Conservation (phyloP, 2,797 vertebrate species). For the Ateles fusciceps region DNA sequence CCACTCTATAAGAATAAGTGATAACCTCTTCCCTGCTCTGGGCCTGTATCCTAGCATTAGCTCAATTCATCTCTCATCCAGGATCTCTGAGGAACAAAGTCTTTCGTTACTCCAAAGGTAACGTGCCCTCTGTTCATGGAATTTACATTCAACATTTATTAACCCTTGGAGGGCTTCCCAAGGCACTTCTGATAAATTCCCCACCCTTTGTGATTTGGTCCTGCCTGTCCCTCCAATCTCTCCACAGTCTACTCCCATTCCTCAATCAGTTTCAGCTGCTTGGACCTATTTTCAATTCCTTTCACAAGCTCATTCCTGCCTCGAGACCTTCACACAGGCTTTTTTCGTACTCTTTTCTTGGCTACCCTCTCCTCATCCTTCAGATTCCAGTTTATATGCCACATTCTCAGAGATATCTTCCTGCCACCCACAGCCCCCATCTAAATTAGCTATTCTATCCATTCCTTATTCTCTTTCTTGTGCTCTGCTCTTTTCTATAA, state of each 20-base stretch:
- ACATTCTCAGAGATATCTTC: neutral
- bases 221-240: neutral
- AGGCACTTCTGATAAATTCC: neutral
- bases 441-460: neutral
- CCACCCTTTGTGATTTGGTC: neutral
- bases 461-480: neutral
- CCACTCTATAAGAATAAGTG: neutral
- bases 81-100: constrained; percentile 7
- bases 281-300: neutral
- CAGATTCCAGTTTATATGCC: neutral
- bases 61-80: constrained; percentile 47
- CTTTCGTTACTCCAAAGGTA: constrained; percentile 17
- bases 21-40: neutral
- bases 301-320: neutral
- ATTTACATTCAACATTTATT: neutral
- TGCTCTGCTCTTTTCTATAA: neutral
- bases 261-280: neutral
- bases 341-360: neutral
- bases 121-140: neutral
- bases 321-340: neutral
- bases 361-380: neutral
- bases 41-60: neutral
- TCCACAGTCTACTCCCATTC: fast-evolving
- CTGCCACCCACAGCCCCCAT: neutral
- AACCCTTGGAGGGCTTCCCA: neutral